Evolutionary conservation across 2,888 invertebrate species (phyloP).

Genomic region (Oconnorella tubifera): DNA sequence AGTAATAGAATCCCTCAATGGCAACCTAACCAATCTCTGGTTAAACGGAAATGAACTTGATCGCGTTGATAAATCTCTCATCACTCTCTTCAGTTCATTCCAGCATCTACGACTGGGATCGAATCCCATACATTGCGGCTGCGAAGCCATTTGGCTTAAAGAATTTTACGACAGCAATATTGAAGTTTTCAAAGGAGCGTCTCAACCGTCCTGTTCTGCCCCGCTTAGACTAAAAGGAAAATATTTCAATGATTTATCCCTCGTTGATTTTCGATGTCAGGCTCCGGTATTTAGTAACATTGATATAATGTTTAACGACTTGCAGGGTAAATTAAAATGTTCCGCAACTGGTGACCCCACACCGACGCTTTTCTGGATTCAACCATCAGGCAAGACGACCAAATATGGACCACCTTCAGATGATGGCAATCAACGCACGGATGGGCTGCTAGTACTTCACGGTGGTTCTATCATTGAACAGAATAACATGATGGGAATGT

Average conservation of each 20-base stretch:
- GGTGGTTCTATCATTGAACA: not conserved
- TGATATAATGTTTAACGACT: slow-evolving; percentile 46
- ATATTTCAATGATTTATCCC: slow-evolving; percentile 42
- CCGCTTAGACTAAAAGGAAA: slow-evolving; percentile 43
- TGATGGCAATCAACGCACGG: slow-evolving; percentile 19
- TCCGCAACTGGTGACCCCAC: slow-evolving; percentile 51
- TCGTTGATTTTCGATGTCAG: slow-evolving; percentile 47
- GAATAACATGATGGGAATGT: slow-evolving; percentile 37
- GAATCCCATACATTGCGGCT: slow-evolving; percentile 54
- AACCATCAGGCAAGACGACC: slow-evolving; percentile 45
- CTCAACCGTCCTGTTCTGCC: slow-evolving; percentile 45
- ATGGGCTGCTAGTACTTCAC: slow-evolving; percentile 6
- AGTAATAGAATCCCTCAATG: slow-evolving; percentile 48
- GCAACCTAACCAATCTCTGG: slow-evolving; percentile 48
- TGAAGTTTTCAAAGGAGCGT: slow-evolving; percentile 39
- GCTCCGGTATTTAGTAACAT: slow-evolving; percentile 51
- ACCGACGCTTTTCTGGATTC: slow-evolving; percentile 52
- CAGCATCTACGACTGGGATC: slow-evolving; percentile 48
- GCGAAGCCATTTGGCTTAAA: slow-evolving; percentile 51
- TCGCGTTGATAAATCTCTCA: slow-evolving; percentile 43
- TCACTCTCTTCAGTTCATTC: slow-evolving; percentile 44
- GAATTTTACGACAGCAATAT: slow-evolving; percentile 42
- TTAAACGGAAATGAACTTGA: slow-evolving; percentile 51
- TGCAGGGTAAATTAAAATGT: slow-evolving; percentile 47
- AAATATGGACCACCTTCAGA: slow-evolving; percentile 40